Evolutionary conservation across 2,888 invertebrate genomes (phyloP), one percentile per base, ranked within the genome.

Genomic region (Ophion ventricosus): DNA sequence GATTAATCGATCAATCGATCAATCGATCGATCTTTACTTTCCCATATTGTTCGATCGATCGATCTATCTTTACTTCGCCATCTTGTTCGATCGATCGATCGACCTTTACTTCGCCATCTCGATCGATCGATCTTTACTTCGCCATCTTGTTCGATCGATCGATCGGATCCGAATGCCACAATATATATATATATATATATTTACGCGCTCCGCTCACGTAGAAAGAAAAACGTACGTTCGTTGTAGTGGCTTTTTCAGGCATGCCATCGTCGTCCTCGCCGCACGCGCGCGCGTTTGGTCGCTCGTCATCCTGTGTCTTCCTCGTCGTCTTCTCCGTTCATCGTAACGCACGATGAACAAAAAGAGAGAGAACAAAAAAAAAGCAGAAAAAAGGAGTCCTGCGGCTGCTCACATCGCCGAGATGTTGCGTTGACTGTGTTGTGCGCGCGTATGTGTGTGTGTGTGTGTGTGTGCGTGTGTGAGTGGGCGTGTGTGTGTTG

Each of bases 181-280:
- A 25, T 43, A 0, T 14, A 43, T 14, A 3, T 43, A 14, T 14
- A 43, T 43, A 35, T 35, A 35, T 35, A 35, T 35, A 35, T 35
- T 7, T 35, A 7, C 8, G 63, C 64, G 70, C 40, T 67, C 73
- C 73, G 81, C 81, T 81, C 84, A 74, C 70, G 81, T 84, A 84
- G 81, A 82, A 72, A 74, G 1, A 49, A 49, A 14, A 49, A 49
- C 54, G 70, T 69, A 75, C 59, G 66, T 74, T 84, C 80, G 84
- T 82, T 79, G 75, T 81, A 82, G 84, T 82, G 66, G 74, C 64
- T 75, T 79, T 72, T 81, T 66, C 81, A 84, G 81, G 82, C 81
- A 82, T 82, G 84, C 70, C 81, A 74, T 81, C 64, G 54, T 75
- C 77, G 56, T 74, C 63, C 40, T 79, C 84, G 64, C 70, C 49